phyloP scores from a whole-genome alignment of 2,888 invertebrate genomes.

The Spisula subtruncata region DNA sequence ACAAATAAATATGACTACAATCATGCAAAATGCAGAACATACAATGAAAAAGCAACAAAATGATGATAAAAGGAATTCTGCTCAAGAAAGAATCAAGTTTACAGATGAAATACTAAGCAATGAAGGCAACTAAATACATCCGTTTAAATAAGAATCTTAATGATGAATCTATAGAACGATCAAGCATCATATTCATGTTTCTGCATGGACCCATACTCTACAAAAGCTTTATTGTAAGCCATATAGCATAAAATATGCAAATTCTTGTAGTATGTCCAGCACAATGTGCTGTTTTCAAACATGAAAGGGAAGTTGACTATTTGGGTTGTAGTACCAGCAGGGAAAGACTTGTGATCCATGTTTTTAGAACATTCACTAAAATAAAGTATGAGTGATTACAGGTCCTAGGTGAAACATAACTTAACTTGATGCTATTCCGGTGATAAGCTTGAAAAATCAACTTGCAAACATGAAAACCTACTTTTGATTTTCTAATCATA shows the following conservation, averaged over 20 bases:
- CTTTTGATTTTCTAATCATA: neutral
- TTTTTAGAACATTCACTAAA: no score
- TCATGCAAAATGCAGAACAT: slow-evolving; percentile 8
- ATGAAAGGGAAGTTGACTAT: no score
- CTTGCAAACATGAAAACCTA: neutral
- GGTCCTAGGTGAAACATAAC: no score
- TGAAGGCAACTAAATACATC: neutral
- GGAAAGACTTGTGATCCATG: no score
- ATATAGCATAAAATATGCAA: no score
- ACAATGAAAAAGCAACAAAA: slow-evolving; percentile 6
- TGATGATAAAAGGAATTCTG: slow-evolving; percentile 2
- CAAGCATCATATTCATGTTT: neutral
- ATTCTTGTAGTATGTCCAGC: no score
- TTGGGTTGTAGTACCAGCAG: no score
- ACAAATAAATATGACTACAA: slow-evolving; percentile 33
- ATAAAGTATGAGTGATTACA: no score
- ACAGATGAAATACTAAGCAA: neutral
- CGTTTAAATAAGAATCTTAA: neutral
- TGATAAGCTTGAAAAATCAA: no score
- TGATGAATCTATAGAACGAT: neutral
- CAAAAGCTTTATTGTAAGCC: neutral
- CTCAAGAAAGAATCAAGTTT: neutral
- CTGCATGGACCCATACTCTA: neutral
- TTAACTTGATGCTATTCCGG: no score
- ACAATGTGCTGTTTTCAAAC: no score